phyloP scores from a whole-genome alignment of 92 coral and sea anemone species.

The Pocillopora grandis region DNA sequence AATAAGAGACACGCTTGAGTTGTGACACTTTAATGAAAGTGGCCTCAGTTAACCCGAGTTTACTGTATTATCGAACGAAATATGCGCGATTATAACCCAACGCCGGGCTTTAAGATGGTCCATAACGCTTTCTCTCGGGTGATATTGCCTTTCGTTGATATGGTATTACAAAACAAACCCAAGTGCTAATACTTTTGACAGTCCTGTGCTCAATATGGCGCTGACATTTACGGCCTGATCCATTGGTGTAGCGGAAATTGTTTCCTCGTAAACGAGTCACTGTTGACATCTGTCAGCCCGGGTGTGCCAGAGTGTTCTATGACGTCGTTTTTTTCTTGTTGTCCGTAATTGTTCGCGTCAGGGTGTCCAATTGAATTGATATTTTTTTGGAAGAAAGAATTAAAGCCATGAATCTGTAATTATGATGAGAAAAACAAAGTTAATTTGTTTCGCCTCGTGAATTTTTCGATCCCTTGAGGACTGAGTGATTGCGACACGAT shows the following conservation, averaged over 20 bases:
- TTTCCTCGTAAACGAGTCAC: not conserved
- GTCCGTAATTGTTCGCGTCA: not conserved
- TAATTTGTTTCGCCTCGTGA: not conserved
- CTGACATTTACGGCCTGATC: not conserved
- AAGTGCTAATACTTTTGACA: not conserved
- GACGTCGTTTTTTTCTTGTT: not conserved
- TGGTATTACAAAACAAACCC: not conserved
- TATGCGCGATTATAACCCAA: not conserved
- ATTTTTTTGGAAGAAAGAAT: not conserved
- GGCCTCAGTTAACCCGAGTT: not conserved
- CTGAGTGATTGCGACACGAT: not conserved
- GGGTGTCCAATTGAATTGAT: not conserved
- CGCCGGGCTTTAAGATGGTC: not conserved
- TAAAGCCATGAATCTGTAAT: not conserved
- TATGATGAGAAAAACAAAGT: not conserved
- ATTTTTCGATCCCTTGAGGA: not conserved
- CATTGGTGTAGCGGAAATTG: not conserved
- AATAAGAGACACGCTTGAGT: not conserved
- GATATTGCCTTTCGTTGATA: not conserved
- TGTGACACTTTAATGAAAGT: not conserved
- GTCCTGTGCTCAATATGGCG: not conserved
- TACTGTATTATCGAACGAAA: not conserved
- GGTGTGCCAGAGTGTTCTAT: not conserved
- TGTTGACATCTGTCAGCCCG: conserved; percentile 9
- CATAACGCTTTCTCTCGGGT: not conserved